A percentile compares a stretch with the other conserved stretches of the same genome.
phyloP scores from a whole-genome alignment of 2,113 vertebrate genomes.

The Chloroceryle aenea region DNA sequence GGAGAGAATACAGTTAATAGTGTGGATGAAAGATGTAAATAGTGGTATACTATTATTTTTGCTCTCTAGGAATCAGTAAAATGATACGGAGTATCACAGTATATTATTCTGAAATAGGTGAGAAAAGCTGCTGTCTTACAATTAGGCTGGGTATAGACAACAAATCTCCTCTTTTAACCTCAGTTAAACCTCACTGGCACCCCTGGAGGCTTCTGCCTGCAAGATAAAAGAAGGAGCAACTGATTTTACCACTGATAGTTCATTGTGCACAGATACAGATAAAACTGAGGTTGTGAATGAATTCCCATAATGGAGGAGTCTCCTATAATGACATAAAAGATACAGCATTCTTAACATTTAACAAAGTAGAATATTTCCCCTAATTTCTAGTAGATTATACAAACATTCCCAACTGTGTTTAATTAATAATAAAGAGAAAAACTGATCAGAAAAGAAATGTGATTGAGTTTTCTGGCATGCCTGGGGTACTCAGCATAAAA shows the following conservation, averaged over 20 bases:
- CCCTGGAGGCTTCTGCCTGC: not conserved
- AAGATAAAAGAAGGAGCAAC: not conserved
- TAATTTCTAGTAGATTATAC: not conserved
- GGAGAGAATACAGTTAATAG: not conserved
- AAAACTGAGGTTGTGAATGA: not conserved
- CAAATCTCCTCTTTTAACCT: not conserved
- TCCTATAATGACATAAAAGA: not conserved
- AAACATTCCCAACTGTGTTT: not conserved
- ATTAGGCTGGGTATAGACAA: not conserved
- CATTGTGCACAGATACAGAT: not conserved
- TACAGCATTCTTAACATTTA: not conserved
- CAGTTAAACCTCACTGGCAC: not conserved
- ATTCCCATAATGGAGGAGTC: not conserved
- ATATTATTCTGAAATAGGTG: not conserved
- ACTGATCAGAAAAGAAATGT: not conserved
- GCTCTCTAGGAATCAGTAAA: not conserved
- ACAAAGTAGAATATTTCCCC: not conserved
- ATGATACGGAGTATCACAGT: not conserved
- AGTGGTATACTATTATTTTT: not conserved
- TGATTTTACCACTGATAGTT: not conserved
- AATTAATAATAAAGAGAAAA: not conserved
- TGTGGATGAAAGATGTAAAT: not conserved
- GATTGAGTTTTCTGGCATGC: not conserved
- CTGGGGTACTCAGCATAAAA: not conserved
- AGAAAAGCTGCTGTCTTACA: not conserved